Percentiles rank a stretch among this genome's conserved stretches.
Evolutionary conservation across 2,113 vertebrate species (phyloP).

Genomic region (Setophaga coronata): DNA sequence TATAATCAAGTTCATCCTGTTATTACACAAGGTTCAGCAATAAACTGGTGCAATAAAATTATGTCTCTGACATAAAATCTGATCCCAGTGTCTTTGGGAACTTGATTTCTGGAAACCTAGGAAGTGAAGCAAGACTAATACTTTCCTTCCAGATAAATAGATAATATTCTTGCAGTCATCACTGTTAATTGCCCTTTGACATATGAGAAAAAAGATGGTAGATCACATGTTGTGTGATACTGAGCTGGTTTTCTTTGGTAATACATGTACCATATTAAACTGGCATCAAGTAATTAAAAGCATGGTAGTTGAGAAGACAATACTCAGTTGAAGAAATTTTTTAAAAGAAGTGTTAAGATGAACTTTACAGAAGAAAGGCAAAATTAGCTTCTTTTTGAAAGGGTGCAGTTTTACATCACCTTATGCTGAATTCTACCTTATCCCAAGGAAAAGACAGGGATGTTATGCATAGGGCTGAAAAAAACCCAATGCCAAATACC

Average conservation of each 20-base stretch:
- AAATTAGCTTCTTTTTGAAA: not conserved
- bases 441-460: not conserved
- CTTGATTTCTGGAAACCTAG: slow-evolving; percentile 16
- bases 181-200: not conserved
- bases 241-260: not conserved
- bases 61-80: not conserved
- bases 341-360: not conserved
- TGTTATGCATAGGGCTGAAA: not conserved
- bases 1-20: slow-evolving; percentile 29
- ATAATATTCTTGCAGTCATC: not conserved
- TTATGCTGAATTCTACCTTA: not conserved
- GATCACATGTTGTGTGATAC: not conserved
- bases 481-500: not conserved
- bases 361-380: not conserved
- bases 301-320: not conserved
- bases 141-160: not conserved
- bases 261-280: not conserved
- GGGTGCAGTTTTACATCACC: not conserved
- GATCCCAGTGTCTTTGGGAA: not conserved
- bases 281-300: not conserved
- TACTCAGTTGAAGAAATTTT: not conserved
- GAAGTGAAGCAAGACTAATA: slow-evolving; percentile 9
- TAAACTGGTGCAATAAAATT: slow-evolving; percentile 22
- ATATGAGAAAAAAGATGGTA: not conserved
- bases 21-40: slow-evolving; percentile 40